Conservation (phyloP, 1,140 invertebrate genomes). For the Prorops nasuta region DNA sequence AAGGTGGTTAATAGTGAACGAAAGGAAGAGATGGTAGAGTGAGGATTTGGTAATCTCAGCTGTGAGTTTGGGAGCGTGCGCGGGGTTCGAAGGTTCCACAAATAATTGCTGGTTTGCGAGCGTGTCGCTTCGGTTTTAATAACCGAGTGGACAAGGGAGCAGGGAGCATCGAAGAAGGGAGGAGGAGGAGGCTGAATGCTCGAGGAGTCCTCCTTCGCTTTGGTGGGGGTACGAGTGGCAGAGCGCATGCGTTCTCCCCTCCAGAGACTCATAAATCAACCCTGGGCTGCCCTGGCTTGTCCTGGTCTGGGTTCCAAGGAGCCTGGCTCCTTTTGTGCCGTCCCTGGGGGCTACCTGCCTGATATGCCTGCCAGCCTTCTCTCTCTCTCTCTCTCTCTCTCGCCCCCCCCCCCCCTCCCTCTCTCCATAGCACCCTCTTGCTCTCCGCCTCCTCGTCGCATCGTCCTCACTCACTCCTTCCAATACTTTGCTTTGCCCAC, state of each 20-base stretch:
- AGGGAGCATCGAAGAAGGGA: slow-evolving; percentile 22
- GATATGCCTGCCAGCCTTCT: no score
- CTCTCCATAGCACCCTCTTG: no score
- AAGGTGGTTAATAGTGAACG: no score
- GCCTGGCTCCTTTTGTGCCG: slow-evolving; percentile 29
- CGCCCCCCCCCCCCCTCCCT: no score
- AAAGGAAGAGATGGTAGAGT: no score
- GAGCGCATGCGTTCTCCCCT: slow-evolving; percentile 44
- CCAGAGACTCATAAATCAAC: slow-evolving; percentile 42
- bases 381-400: no score
- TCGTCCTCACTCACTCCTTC: no score
- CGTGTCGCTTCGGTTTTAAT: slow-evolving; percentile 54
- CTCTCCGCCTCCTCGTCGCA: no score
- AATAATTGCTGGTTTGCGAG: slow-evolving; percentile 52
- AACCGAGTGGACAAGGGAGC: slow-evolving; percentile 47
- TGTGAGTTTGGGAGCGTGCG: no score
- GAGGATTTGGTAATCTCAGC: no score
- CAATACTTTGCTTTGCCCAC: no score
- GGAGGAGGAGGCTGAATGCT: slow-evolving; percentile 20
- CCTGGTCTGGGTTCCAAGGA: slow-evolving; percentile 26
- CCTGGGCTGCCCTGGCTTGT: no score
- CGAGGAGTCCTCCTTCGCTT: slow-evolving; percentile 7
- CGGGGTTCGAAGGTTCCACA: slow-evolving; percentile 41
- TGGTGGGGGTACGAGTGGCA: slow-evolving; percentile 22
- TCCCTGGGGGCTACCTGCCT: slow-evolving; percentile 16